Evolutionary conservation across 1,140 invertebrate genomes (phyloP).

Genomic region (Triops cancriformis): DNA sequence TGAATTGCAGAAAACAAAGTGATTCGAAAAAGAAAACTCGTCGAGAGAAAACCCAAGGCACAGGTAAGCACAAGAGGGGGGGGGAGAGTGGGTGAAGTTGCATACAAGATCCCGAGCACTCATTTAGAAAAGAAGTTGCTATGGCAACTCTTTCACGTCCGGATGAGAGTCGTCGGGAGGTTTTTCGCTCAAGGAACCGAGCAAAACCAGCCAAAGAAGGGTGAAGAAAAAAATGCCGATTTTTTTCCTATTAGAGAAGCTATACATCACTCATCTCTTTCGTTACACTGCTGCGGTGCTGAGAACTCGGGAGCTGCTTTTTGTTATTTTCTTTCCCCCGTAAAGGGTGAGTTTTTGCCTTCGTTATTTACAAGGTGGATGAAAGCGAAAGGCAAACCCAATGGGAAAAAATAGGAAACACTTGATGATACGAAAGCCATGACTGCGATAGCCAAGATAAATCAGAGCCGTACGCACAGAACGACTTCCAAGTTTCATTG

Average conservation of each 20-base stretch:
- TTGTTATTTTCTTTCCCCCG: neutral
- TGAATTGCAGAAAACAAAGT: neutral
- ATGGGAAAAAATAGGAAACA: neutral
- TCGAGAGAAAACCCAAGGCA: neutral
- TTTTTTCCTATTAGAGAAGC: neutral
- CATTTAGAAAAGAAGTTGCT: neutral
- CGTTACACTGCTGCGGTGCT: conserved; percentile 4
- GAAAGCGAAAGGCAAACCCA: neutral
- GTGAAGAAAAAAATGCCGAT: neutral
- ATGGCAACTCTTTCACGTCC: neutral
- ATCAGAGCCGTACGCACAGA: neutral
- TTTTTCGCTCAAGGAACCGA: neutral
- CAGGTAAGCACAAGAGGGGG: neutral
- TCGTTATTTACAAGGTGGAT: neutral
- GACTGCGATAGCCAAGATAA: conserved; percentile 6
- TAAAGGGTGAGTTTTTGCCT: neutral
- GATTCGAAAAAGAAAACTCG: neutral
- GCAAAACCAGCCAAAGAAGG: neutral
- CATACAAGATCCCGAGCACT: neutral
- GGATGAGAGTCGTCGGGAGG: neutral
- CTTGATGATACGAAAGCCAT: neutral
- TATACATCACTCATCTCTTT: neutral
- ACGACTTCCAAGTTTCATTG: neutral
- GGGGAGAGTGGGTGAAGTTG: neutral
- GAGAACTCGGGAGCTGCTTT: neutral